Conservation (phyloP, 2,888 invertebrate species). For the Drosophila demipolita region DNA sequence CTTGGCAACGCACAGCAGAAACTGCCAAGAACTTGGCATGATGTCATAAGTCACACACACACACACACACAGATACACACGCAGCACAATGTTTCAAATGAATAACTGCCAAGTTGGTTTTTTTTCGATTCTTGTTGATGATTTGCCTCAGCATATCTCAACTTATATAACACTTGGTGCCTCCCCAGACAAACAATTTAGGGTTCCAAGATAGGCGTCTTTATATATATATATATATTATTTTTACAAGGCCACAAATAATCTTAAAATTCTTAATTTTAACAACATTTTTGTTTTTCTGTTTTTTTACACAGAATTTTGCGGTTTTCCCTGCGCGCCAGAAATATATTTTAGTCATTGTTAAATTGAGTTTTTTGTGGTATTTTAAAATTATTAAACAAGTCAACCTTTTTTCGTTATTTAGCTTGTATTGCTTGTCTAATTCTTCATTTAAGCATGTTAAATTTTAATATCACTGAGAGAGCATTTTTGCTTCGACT, state of each 20-base stretch:
- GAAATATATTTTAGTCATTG: background rate
- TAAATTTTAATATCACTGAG: background rate
- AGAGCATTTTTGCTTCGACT: conserved; percentile 6
- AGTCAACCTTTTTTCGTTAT: background rate
- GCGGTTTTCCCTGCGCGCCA: background rate
- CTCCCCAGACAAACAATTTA: background rate
- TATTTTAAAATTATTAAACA: background rate
- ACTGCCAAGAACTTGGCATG: conserved; percentile 63
- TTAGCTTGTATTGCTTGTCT: background rate
- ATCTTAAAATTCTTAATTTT: conserved; percentile 1
- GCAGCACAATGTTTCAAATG: conserved; percentile 40
- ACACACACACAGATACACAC: conserved; percentile 12
- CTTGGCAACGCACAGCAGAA: conserved; percentile 21
- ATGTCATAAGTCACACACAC: conserved; percentile 66
- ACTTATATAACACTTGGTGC: conserved; percentile 14
- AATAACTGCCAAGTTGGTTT: conserved; percentile 40
- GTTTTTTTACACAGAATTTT: background rate
- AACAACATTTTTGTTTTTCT: background rate
- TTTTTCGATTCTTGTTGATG: conserved; percentile 29
- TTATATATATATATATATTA: background rate
- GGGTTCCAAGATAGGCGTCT: background rate
- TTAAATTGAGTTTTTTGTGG: background rate
- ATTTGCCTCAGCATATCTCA: conserved; percentile 22
- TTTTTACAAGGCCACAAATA: background rate
- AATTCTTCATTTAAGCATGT: background rate